Evolutionary conservation across 2,888 invertebrate genomes (phyloP), one percentile per base, ranked within the genome.

Genomic region (Tiliacea citrago): DNA sequence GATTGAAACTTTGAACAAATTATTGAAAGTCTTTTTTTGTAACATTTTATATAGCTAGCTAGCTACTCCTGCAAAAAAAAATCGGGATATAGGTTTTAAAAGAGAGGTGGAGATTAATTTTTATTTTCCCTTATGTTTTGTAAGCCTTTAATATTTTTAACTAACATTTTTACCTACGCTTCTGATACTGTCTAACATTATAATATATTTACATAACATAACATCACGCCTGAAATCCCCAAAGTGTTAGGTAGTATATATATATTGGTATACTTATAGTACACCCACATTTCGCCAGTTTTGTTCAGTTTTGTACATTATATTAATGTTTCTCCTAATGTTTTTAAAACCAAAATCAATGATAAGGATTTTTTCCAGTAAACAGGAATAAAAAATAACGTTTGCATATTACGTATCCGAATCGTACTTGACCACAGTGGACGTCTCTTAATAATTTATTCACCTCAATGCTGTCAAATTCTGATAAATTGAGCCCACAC

Each of bases 401-500:
- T 45, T 49, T 74, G 29, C 24, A 57, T 74, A 62, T 45, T 49
- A 35, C 42, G 5, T 12, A 21, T 62, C 39, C 12, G 16, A 55
- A 73, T 35, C 42, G 29, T 55, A n/a, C 18, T 29, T 53, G 24
- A 24, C n/a, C 24, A 49, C 29, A 29, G 12, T 16, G n/a, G 13
- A 21, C 42, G 3, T 39, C 21, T 61, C 29, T 45, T 51, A 16
- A 58, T 63, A 29, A 61, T 67, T 53, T 24, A 67, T 63, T 67
- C 29, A 72, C 39, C 29, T 49, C 49, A 62, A 45, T 60, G 7
- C 35, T 55, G 39, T 67, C 55, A 13, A 42, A 60, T 62, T 63
- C 62, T 55, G 65, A 72, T 67, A 69, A 71, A 72, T 82, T 53
- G 24, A 62, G 66, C 62, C 53, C 57, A 68, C 24, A 24, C 13